Evolutionary conservation across 2,113 vertebrate species (phyloP), one percentile per base, ranked within the genome.

Genomic region (Lamprologus ornatipinnis): DNA sequence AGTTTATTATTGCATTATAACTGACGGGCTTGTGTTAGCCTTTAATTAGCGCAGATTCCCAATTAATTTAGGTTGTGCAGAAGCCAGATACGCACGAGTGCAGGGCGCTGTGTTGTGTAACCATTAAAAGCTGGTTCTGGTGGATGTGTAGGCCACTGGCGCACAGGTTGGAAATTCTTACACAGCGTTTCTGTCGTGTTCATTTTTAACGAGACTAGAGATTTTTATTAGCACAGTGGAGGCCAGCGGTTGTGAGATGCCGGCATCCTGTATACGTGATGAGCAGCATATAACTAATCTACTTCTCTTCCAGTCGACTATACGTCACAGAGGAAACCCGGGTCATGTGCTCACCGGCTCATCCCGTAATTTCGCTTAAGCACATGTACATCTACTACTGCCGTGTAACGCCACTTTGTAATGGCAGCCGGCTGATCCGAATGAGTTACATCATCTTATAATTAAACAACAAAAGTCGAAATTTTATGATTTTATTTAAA

Each of bases 241-340:
- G 49, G 54, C 49, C 31, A 14, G 42, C 31, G 65, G 47, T 23
- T 60, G 53, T 73, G 80, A 7, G 70, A 87, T 85, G 42, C 13
- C 78, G 11, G 84, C 26, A 88, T 91, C 91, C 86, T 93, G 94
- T 54, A 85, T 96, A 95, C 92, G 95, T 95, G 95, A 94, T 90
- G 90, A 87, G 79, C 83, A 4, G 94, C 93, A 94, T 81, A 86
- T 86, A 63, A n/a, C 45, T 17, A 55, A 2, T 54, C 11, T 26
- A 7, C 23, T 13, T 37, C 58, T 81, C 28, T 21, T 11, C 11
- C 47, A 5, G 19, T 10, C 21, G 13, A 12, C 17, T 21, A 4
- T 88, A 55, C 91, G 93, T 94, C 93, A 92, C 2, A 19, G 86
- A 91, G 94, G 91, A 93, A 93, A 91, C 83, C 90, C 92, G 58